A percentile compares a stretch with the other conserved stretches of the same genome.
Evolutionary conservation across 2,888 invertebrate genomes (phyloP).

Genomic region (Heliconius ethilla): DNA sequence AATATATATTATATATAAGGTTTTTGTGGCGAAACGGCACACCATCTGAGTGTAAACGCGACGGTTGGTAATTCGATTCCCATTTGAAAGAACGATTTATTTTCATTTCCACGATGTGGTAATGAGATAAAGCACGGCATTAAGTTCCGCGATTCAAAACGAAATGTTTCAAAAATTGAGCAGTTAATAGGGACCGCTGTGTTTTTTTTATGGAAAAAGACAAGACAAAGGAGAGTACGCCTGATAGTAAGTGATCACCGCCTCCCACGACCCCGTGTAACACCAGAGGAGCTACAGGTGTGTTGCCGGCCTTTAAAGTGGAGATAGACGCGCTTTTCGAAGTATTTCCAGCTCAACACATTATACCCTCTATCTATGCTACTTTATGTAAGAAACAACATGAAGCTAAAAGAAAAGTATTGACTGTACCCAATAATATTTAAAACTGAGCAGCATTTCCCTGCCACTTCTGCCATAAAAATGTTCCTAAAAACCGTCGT

Average conservation of each 20-base stretch:
- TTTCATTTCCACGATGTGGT: not conserved
- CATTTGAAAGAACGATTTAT: not conserved
- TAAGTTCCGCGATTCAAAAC: not conserved
- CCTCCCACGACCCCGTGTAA: too few relatives aligned
- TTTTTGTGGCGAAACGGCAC: not conserved
- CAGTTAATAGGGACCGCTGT: too few relatives aligned
- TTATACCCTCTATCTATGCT: too few relatives aligned
- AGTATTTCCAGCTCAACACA: too few relatives aligned
- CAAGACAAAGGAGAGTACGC: too few relatives aligned
- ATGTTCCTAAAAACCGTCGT: not conserved
- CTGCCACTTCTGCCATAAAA: not conserved
- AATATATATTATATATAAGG: too few relatives aligned
- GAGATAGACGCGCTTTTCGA: too few relatives aligned
- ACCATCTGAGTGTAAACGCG: not conserved
- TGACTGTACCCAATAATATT: not conserved
- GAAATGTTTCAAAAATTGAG: too few relatives aligned
- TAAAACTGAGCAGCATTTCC: not conserved
- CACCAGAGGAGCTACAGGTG: too few relatives aligned
- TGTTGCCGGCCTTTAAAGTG: too few relatives aligned
- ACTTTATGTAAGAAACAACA: not conserved
- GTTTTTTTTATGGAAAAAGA: too few relatives aligned
- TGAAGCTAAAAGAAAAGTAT: not conserved
- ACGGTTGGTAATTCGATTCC: not conserved
- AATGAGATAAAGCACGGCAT: not conserved
- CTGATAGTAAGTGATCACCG: too few relatives aligned